Evolutionary conservation across 2,797 vertebrate species (phyloP), one percentile per base, ranked within the genome.

Genomic region (Cyprinodon diabolis): DNA sequence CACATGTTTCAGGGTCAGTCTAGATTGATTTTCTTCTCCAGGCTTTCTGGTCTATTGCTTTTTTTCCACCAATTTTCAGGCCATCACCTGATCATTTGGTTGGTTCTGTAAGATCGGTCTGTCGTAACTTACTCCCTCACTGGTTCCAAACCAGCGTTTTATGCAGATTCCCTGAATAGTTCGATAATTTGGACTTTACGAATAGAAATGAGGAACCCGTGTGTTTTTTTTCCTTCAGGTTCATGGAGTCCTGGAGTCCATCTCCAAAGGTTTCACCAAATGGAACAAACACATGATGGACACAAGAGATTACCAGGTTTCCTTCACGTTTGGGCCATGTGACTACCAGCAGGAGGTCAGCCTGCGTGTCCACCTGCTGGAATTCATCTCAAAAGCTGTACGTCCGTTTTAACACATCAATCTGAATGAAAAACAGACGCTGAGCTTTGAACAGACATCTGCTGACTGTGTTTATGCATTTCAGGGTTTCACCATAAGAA

Each of bases 271-370:
- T 87, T 98, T 98, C 84, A 98, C 96, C 1, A 98, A 97, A 91
- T 98, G 97, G 97, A 98, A 96, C 80, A 98, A 98, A 90, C 97
- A 98, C 88, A 98, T 98, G 97, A 97, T 98, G 97, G 97, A 98
- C 93, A 97, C 97, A 57, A 94, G 97, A 87, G 97, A 98, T 94
- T 97, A 96, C 90, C 97, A 99, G 87, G 96, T 98, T 81, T 98
- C 97, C 83, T 98, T 98, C 84, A 98, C 97, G 5, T 98, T 99
- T 1, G 97, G 97, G 87, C 97, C 97, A 0, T 98, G 97, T 3
- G 97, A 99, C 92, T 96, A 99, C 82, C 97, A 98, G 87, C 97
- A 98, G 90, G 97, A 99, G 92, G 96, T 99, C 55, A 95, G 97
- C 14, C 95, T 99, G n/a, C 91, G 97, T 4, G 97, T 98, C 47